Conservation (phyloP, 2,797 vertebrate species). For the Schizothorax lantsangensis region DNA sequence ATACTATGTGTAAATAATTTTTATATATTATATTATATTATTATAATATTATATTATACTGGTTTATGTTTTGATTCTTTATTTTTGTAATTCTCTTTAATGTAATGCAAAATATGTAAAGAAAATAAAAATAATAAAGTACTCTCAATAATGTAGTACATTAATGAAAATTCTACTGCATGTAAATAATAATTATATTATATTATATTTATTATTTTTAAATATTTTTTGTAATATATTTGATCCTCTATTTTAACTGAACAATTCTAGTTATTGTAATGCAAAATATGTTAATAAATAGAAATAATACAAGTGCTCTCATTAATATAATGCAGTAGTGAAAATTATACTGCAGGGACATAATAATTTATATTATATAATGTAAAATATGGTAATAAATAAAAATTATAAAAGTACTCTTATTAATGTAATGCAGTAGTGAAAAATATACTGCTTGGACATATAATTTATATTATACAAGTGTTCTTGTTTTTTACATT, state of each 20-base stretch:
- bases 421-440: not conserved
- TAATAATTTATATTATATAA: too few relatives aligned
- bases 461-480: not conserved
- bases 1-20: not conserved
- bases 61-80: not conserved
- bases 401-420: not conserved
- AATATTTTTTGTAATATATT: not conserved
- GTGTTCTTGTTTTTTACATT: too few relatives aligned
- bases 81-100: not conserved
- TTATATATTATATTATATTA: not conserved
- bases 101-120: too few relatives aligned
- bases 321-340: too few relatives aligned
- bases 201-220: not conserved
- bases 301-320: too few relatives aligned
- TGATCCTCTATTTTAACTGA: not conserved
- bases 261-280: not conserved
- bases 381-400: not conserved
- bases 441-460: not conserved
- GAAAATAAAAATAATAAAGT: not conserved
- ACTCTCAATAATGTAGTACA: not conserved
- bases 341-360: too few relatives aligned
- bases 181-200: too few relatives aligned
- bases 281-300: not conserved
- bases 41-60: not conserved
- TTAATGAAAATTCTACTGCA: not conserved